Conservation (phyloP, 1,140 invertebrate genomes). For the Hypsibius dujardini region DNA sequence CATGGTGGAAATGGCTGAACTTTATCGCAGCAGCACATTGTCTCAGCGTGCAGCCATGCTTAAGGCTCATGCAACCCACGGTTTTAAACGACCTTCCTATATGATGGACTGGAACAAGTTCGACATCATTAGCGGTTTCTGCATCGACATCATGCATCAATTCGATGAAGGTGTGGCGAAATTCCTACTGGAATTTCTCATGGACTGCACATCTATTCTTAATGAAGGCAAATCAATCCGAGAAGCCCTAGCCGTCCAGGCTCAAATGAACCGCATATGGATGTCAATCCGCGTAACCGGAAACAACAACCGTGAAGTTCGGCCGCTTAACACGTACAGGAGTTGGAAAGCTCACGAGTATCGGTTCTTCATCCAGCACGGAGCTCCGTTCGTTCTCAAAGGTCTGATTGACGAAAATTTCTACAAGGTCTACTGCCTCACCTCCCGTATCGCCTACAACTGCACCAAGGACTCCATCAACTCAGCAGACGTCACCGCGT, state of each 20-base stretch:
- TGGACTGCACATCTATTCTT: neutral
- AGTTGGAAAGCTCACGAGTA: neutral
- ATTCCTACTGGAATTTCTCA: too few species aligned
- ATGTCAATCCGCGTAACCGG: neutral
- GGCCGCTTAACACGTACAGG: neutral
- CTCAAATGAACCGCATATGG: neutral
- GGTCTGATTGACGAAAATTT: neutral
- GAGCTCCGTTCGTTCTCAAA: neutral
- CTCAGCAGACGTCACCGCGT: neutral
- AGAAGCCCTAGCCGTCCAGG: neutral
- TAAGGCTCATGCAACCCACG: too few species aligned
- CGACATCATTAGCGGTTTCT: neutral
- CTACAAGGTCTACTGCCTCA: neutral
- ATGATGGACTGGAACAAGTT: neutral
- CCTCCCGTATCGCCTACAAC: neutral
- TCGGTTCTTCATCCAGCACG: neutral
- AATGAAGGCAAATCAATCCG: neutral
- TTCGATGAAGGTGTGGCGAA: slow-evolving; percentile 1
- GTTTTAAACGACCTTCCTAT: too few species aligned
- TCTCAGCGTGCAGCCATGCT: too few species aligned
- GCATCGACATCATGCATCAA: neutral
- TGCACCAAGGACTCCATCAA: neutral
- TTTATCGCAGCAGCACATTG: too few species aligned
- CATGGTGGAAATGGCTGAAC: too few species aligned
- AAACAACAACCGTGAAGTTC: neutral